Conservation (phyloP, 2,113 vertebrate genomes). For the Arenaria interpres region DNA sequence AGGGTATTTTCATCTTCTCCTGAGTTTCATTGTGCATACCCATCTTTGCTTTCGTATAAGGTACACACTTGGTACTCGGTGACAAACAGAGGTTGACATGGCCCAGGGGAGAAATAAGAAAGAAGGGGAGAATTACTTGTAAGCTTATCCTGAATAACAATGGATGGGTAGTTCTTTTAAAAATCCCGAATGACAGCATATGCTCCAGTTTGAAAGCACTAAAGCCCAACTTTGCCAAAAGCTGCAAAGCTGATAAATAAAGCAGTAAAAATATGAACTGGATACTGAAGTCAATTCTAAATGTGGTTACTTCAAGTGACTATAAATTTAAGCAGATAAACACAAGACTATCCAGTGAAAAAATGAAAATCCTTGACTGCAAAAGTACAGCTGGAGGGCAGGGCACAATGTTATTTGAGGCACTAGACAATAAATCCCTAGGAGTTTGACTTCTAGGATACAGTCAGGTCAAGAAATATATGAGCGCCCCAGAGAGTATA, state of each 20-base stretch:
- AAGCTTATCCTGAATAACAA: background rate
- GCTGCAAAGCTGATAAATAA: background rate
- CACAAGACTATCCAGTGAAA: conserved; percentile 13
- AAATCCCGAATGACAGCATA: background rate
- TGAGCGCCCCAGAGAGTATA: background rate
- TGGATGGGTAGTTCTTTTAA: background rate
- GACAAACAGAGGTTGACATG: background rate
- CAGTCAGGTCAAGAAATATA: conserved; percentile 9
- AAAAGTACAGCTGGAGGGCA: conserved; percentile 35
- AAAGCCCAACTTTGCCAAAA: background rate
- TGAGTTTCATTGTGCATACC: background rate
- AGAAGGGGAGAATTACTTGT: background rate
- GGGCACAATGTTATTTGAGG: conserved; percentile 41
- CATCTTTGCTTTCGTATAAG: background rate
- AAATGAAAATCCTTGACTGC: conserved; percentile 40
- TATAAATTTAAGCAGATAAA: conserved; percentile 55
- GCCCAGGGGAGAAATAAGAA: background rate
- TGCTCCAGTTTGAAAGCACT: background rate
- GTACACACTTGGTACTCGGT: rapidly evolving
- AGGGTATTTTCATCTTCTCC: background rate
- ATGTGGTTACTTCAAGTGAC: background rate
- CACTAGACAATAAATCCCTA: conserved; percentile 33
- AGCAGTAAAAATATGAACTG: conserved; percentile 18
- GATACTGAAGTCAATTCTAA: background rate
- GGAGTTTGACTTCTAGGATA: conserved; percentile 33